A percentile compares a stretch with the other conserved stretches of the same genome.
These are phyloP conservation scores for Eleginops maclovinus DNA, from an alignment of 2,113 vertebrate genomes.

Conservation along the genomic window DNA sequence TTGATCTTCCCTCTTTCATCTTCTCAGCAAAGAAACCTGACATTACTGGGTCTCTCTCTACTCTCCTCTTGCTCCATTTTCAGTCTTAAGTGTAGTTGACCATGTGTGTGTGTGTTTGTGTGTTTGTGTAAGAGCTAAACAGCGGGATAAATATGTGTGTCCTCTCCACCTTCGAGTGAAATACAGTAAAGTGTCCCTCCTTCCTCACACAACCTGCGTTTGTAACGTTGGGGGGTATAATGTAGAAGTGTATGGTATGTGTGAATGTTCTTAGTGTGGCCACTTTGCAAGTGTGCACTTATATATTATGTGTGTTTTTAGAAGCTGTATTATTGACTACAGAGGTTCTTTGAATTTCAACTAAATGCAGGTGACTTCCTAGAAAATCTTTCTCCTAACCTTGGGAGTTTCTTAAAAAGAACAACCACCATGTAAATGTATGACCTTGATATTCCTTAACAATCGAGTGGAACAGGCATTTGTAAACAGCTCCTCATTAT, in stretches of 20 bases:
- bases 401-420: slow-evolving; percentile 34
- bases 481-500: slow-evolving; percentile 61
- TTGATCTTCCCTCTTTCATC: slow-evolving; percentile 82
- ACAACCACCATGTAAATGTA: slow-evolving; percentile 5
- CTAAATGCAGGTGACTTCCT: slow-evolving; percentile 31
- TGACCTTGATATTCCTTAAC: slow-evolving; percentile 57
- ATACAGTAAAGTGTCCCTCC: slow-evolving; percentile 49
- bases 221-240: slow-evolving; percentile 14
- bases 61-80: slow-evolving; percentile 59
- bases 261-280: not conserved
- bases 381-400: slow-evolving; percentile 26
- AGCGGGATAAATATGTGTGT: slow-evolving; percentile 56
- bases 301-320: not conserved
- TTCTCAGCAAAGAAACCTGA: slow-evolving; percentile 79
- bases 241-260: not conserved
- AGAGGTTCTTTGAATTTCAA: slow-evolving; percentile 37
- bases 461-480: slow-evolving; percentile 48
- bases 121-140: slow-evolving; percentile 36
- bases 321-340: slow-evolving; percentile 14
- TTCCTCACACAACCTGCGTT: slow-evolving; percentile 39
- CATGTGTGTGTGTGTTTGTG: slow-evolving; percentile 7
- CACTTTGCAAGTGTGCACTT: not conserved
- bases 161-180: slow-evolving; percentile 60
- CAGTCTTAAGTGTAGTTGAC: slow-evolving; percentile 32
- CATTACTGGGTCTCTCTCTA: slow-evolving; percentile 71